Evolutionary conservation across 2,797 vertebrate genomes (phyloP), one percentile per base, ranked within the genome.

Genomic region (Microchirus variegatus): DNA sequence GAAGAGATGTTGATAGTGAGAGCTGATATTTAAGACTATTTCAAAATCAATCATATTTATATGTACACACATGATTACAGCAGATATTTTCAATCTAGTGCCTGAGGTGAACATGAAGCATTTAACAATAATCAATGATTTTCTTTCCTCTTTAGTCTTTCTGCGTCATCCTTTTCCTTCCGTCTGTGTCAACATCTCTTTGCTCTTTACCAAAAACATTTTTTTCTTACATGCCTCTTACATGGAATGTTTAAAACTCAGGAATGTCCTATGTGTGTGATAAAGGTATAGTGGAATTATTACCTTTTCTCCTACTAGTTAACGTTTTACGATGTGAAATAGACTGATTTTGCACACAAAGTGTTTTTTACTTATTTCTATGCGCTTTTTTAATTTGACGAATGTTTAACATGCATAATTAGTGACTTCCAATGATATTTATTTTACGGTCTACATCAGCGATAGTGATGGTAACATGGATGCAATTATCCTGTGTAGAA

Each of bases 191-290:
- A 57, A 45, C 66, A 77, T 59, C 70, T 63, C 66, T 75, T 37
- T 35, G 17, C 72, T 71, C 73, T 62, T 67, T 5, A 16, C 19
- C 9, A 13, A 50, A 67, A 17, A 63, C 17, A 31, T 31, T 31
- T 31, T 77, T 56, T 75, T 26, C 51, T 73, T 16, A 51, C 60
- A 55, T 10, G 58, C 50, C 65, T 78, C 46, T 59, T 38, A 42
- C n/a, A 17, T 76, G 90, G 90, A 92, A 91, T 92, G 90, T 82
- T 35, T 67, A 40, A 67, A 75, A 57, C 18, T 73, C 19, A 11
- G 82, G 83, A 91, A 90, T 86, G 87, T 85, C 59, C 56, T 64
- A 63, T 70, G 66, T 50, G 70, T 46, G 35, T 56, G 61, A 43
- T 81, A 36, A 26, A 53, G 48, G 68, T 22, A 52, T 61, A 73